Conservation (phyloP, 1,140 invertebrate species). For the Dufourea novaeangliae region DNA sequence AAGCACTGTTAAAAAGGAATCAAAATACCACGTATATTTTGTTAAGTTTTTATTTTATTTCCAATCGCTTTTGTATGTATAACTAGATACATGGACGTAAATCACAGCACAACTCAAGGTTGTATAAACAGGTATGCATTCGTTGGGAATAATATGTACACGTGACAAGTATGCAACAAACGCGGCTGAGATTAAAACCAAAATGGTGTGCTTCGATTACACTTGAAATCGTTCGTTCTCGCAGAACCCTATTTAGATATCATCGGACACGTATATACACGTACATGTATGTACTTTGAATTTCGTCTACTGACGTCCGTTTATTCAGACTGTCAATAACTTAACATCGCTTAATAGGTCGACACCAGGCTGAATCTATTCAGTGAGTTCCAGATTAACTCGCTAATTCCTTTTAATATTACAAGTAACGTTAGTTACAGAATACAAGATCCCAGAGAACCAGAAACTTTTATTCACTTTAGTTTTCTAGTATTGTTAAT, state of each 20-base stretch:
- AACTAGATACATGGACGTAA: conserved; percentile 63
- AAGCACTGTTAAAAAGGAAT: too few species aligned
- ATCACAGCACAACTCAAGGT: conserved; percentile 59
- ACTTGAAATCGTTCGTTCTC: conserved; percentile 3
- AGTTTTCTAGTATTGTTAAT: too few species aligned
- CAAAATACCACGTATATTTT: too few species aligned
- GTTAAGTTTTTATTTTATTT: conserved; percentile 57
- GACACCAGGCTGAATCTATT: too few species aligned
- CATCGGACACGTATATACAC: neutral
- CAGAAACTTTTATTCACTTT: too few species aligned
- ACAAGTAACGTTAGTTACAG: too few species aligned
- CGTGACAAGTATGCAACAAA: neutral
- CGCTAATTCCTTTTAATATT: too few species aligned
- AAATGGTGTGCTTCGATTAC: conserved; percentile 9
- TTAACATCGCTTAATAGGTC: conserved; percentile 13
- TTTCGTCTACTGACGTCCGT: neutral
- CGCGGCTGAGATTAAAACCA: neutral
- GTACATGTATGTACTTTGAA: conserved; percentile 7
- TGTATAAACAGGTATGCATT: conserved; percentile 55
- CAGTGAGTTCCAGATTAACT: too few species aligned
- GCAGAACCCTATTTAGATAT: neutral
- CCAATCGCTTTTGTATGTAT: conserved; percentile 30
- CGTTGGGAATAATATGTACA: conserved; percentile 27
- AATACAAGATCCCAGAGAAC: too few species aligned
- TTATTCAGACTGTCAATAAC: neutral